A percentile compares a stretch with the other conserved stretches of the same genome.
Conservation (phyloP, 2,797 vertebrate genomes). For the Acridotheres tristis region DNA sequence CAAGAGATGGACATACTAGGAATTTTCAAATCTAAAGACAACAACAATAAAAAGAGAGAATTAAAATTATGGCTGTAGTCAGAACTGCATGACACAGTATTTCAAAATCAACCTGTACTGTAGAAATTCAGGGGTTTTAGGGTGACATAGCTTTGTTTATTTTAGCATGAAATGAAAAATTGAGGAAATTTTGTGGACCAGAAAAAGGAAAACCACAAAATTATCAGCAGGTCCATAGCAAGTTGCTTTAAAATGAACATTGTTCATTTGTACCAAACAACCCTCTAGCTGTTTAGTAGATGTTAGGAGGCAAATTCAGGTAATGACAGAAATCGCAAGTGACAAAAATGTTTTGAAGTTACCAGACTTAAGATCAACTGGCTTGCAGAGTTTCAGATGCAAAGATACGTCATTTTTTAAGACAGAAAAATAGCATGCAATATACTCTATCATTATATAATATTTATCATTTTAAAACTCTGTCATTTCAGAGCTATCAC, state of each 20-base stretch:
- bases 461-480: not conserved
- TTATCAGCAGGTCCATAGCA: not conserved
- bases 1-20: not conserved
- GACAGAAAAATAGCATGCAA: conserved; percentile 2
- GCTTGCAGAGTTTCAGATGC: not conserved
- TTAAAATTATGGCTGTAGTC: not conserved
- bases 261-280: not conserved
- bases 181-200: not conserved
- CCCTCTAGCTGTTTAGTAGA: not conserved
- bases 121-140: not conserved
- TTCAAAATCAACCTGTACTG: not conserved
- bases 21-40: not conserved
- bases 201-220: not conserved
- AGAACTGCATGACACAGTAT: not conserved
- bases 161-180: not conserved
- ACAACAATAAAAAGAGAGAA: not conserved
- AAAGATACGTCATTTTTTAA: not conserved
- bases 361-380: not conserved
- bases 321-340: not conserved
- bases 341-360: conserved; percentile 29
- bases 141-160: not conserved
- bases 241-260: not conserved
- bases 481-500: not conserved
- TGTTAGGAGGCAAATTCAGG: not conserved
- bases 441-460: not conserved